A percentile compares a stretch with the other conserved stretches of the same genome.
Evolutionary conservation across 1,140 invertebrate genomes (phyloP).

Genomic region (Drosophila parvula): DNA sequence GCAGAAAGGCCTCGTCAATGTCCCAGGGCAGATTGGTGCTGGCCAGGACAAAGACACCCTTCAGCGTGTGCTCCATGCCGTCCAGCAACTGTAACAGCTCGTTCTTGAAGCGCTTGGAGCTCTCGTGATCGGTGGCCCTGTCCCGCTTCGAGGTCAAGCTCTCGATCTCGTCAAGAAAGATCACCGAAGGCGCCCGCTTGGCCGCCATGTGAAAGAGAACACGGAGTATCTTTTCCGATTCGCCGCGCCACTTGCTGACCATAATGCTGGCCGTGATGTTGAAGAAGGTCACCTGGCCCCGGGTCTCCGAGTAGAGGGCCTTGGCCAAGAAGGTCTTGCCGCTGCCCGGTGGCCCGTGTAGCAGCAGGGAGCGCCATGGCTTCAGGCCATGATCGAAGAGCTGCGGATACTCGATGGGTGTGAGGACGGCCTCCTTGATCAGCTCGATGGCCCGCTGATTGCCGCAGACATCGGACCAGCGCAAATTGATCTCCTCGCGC

Average conservation of each 20-base stretch:
- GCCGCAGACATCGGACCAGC: conserved; percentile 90
- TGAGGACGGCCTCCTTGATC: conserved; percentile 95
- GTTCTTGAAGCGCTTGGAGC: conserved; percentile 94
- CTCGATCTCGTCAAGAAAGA: conserved; percentile 99
- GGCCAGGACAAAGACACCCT: conserved; percentile 91
- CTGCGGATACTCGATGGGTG: conserved; percentile 93
- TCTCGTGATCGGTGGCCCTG: conserved; percentile 93
- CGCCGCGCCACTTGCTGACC: conserved; percentile 97
- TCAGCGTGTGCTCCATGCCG: conserved; percentile 87
- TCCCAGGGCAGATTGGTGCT: conserved; percentile 97
- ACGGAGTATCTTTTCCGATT: conserved; percentile 95
- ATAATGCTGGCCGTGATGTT: conserved; percentile 95
- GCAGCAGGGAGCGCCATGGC: conserved; percentile 93
- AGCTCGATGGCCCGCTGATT: conserved; percentile 91
- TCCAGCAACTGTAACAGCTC: conserved; percentile 97
- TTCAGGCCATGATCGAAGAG: conserved; percentile 91
- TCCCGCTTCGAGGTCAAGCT: conserved; percentile 91
- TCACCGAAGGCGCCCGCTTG: conserved; percentile 95
- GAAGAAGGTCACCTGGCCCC: conserved; percentile 91
- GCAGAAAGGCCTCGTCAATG: conserved; percentile 93
- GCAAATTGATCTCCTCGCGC: conserved; percentile 57
- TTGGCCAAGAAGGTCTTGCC: conserved; percentile 96
- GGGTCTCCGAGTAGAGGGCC: conserved; percentile 93
- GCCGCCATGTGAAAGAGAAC: conserved; percentile 95
- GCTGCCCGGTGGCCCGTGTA: conserved; percentile 93